Conservation (phyloP, 2,888 invertebrate species). For the Phortica okadai region DNA sequence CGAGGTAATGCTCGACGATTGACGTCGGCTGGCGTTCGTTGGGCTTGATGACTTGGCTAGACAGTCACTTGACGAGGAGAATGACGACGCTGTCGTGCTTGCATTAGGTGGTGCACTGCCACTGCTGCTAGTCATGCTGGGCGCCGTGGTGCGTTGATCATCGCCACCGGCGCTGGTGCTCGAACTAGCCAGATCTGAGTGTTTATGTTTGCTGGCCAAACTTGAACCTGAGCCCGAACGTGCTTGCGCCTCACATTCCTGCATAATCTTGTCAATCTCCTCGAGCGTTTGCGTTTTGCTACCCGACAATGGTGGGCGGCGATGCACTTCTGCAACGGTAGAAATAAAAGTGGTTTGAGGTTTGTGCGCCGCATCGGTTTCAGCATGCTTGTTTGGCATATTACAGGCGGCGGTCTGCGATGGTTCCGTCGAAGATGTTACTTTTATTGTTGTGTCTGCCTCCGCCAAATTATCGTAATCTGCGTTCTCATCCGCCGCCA, state of each 20-base stretch:
- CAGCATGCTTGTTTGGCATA: constrained; percentile 48
- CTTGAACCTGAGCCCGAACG: constrained; percentile 38
- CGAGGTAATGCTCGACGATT: constrained; percentile 76
- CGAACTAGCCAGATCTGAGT: constrained; percentile 27
- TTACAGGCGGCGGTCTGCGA: constrained; percentile 55
- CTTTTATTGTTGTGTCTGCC: constrained; percentile 42
- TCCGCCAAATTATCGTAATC: constrained; percentile 76
- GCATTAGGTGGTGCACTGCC: constrained; percentile 46
- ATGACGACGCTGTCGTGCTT: constrained; percentile 70
- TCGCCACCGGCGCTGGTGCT: constrained; percentile 51
- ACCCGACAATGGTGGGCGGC: constrained; percentile 44
- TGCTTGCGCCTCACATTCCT: constrained; percentile 74
- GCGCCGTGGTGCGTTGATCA: constrained; percentile 64
- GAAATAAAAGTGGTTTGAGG: constrained; percentile 68
- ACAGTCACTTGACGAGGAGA: constrained; percentile 75
- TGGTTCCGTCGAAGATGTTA: constrained; percentile 22
- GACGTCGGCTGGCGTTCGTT: constrained; percentile 66
- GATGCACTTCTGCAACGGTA: constrained; percentile 70
- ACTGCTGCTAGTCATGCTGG: constrained; percentile 61
- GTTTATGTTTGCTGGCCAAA: constrained; percentile 35
- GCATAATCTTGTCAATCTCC: constrained; percentile 75
- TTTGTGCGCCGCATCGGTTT: constrained; percentile 46
- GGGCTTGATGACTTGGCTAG: constrained; percentile 75
- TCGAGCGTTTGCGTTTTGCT: constrained; percentile 62
- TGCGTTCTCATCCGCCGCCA: constrained; percentile 67